Percentiles rank a stretch among this genome's conserved stretches.
These are phyloP conservation scores for Alloscopus bannaensis DNA, from an alignment of 2,888 invertebrate species.

Conservation along the genomic window DNA sequence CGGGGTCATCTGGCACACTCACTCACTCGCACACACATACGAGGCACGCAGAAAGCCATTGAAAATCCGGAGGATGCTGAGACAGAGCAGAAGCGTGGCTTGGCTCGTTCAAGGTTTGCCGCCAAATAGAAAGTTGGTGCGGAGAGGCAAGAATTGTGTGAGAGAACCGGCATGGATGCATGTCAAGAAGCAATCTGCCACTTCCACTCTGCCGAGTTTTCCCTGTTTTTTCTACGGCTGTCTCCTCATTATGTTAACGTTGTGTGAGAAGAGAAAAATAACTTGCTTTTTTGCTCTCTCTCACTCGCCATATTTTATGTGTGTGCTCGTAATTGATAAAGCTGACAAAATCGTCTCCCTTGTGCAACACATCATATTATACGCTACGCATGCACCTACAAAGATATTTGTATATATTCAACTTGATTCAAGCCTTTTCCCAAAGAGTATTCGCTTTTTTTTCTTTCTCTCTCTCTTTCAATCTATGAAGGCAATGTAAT, in stretches of 20 bases:
- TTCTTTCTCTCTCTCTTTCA: no score
- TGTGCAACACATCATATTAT: no score
- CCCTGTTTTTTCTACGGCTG: background rate
- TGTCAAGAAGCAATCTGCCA: conserved; percentile 25
- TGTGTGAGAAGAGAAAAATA: background rate
- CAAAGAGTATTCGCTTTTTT: background rate
- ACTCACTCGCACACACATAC: conserved; percentile 10
- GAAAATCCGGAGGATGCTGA: conserved; percentile 63
- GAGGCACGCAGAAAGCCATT: no score
- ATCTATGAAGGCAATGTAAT: no score
- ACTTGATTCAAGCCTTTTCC: no score
- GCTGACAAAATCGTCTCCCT: no score
- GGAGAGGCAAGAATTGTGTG: conserved; percentile 6
- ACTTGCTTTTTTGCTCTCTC: background rate
- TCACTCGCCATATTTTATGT: no score
- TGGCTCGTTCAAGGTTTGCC: conserved; percentile 60
- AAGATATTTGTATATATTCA: background rate
- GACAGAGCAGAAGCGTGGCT: conserved; percentile 58
- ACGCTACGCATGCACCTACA: background rate
- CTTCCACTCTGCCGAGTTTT: no score
- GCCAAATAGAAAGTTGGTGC: conserved; percentile 52
- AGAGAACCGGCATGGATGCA: conserved; percentile 33
- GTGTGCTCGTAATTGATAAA: no score
- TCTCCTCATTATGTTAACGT: conserved; percentile 1
- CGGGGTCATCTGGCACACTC: conserved; percentile 26